Evolutionary conservation across 2,113 vertebrate species (phyloP).

Genomic region (Lucifuga dentata): DNA sequence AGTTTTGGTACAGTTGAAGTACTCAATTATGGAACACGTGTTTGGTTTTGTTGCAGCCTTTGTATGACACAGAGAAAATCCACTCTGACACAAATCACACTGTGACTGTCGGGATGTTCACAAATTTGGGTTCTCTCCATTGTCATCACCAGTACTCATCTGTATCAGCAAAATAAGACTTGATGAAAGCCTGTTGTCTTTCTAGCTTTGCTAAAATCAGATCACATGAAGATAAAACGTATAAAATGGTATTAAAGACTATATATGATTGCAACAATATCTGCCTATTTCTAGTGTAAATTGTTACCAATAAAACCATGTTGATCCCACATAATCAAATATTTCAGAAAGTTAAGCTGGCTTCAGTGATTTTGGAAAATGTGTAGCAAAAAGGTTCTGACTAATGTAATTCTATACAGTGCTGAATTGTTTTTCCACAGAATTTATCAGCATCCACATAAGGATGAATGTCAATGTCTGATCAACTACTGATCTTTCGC

Average conservation of each 20-base stretch:
- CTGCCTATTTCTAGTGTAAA: neutral
- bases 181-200: too few species aligned
- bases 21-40: constrained; percentile 21
- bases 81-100: constrained; percentile 20
- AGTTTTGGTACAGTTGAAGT: constrained; percentile 33
- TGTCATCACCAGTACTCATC: constrained; percentile 22
- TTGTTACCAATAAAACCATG: neutral
- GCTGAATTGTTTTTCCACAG: constrained; percentile 17
- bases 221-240: too few species aligned
- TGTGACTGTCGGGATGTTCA: neutral
- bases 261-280: neutral
- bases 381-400: neutral
- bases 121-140: constrained; percentile 8
- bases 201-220: too few species aligned
- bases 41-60: constrained; percentile 26
- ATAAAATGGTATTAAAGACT: neutral
- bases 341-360: neutral
- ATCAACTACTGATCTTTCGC: constrained; percentile 22
- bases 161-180: neutral
- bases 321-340: neutral
- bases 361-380: neutral
- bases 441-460: constrained; percentile 28
- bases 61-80: constrained; percentile 13
- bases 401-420: constrained; percentile 14
- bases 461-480: constrained; percentile 29